Percentiles rank a stretch among this genome's conserved stretches.
Conservation (phyloP, 2,888 invertebrate genomes). For the Trichogramma dendrolimi region DNA sequence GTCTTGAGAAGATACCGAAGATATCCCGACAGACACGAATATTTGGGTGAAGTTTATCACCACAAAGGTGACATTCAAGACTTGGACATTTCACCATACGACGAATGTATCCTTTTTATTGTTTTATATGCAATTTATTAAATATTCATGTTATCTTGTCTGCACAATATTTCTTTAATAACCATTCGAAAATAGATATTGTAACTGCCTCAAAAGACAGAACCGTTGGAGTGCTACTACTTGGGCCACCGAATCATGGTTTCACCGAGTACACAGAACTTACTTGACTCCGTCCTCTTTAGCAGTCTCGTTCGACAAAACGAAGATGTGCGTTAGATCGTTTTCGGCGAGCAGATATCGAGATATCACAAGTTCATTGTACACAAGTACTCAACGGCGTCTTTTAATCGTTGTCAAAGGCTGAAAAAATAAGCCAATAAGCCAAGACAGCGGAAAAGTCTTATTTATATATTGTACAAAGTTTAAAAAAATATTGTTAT, state of each 20-base stretch:
- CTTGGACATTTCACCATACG: constrained; percentile 54
- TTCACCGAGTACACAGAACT: constrained; percentile 54
- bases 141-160: neutral
- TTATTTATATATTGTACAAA: constrained; percentile 32
- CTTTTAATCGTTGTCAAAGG: neutral
- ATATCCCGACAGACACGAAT: constrained; percentile 53
- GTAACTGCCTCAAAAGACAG: constrained; percentile 54
- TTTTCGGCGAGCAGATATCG: constrained; percentile 12
- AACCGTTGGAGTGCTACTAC: constrained; percentile 51
- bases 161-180: constrained; percentile 11
- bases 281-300: constrained; percentile 42
- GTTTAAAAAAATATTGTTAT: constrained; percentile 22
- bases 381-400: constrained; percentile 4
- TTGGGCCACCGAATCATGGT: constrained; percentile 54
- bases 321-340: neutral
- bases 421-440: neutral
- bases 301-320: constrained; percentile 12
- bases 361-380: constrained; percentile 5
- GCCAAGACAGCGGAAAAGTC: constrained; percentile 5
- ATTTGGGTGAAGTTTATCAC: constrained; percentile 52
- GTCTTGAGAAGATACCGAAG: constrained; percentile 51
- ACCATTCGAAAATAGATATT: constrained; percentile 43
- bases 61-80: constrained; percentile 54
- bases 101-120: constrained; percentile 54
- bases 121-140: constrained; percentile 3